Evolutionary conservation across 2,113 vertebrate species (phyloP), one percentile per base, ranked within the genome.

Genomic region (Anoplopoma fimbria): DNA sequence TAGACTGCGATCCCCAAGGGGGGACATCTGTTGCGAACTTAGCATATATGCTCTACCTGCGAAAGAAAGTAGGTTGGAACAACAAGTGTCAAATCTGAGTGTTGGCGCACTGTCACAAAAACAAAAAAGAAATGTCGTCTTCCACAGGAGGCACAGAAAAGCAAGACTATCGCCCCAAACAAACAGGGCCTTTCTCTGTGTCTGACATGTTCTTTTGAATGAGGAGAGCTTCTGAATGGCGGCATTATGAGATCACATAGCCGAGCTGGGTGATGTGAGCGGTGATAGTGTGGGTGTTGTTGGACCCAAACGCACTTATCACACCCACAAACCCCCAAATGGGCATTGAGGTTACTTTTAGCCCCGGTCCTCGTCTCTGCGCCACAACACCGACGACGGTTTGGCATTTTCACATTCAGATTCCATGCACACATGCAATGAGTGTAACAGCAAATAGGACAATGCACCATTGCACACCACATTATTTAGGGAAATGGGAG

Each of bases 171-270:
- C 47, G 19, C 31, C 67, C 73, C 64, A 82, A 83, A 91, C 89
- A 88, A 88, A 86, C 76, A 23, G 69, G 60, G 80, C 82, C 82
- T 75, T 23, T 89, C 73, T 89, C 62, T 92, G 75, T 31, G 36
- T 61, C 69, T 77, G 72, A 83, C 83, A 82, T 64, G 36, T 84
- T 82, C 80, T 76, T 61, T 77, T 90, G 85, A 87, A 87, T 74
- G 81, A 83, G 69, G 79, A 10, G 71, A 57, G 77, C 51, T 13
- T 64, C 75, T 92, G 88, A 93, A 92, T 90, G 90, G 82, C 0
- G 9, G 82, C 85, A 84, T 90, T 92, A 91, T 93, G 92, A 87
- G 88, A 88, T 92, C 91, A 93, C 87, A 83, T 83, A 63, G 61
- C 79, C 9, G 76, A 74, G 77, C 74, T 67, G 79, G 84, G 76